Conservation (phyloP, 2,888 invertebrate species). For the Ferdinandea cuprea region DNA sequence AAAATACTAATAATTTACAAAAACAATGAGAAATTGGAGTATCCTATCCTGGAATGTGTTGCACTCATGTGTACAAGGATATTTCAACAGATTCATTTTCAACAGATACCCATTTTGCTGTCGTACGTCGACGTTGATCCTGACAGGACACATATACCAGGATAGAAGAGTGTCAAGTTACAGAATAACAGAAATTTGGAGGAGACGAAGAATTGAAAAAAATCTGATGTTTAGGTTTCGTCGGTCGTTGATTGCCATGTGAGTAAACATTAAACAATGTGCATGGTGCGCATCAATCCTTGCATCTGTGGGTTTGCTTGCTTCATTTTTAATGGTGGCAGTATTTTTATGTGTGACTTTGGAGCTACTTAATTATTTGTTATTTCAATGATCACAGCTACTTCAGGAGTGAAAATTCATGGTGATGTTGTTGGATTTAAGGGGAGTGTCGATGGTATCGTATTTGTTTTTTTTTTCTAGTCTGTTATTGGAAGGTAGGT, state of each 20-base stretch:
- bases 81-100: conserved; percentile 73
- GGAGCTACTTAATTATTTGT: conserved; percentile 71
- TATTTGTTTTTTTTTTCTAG: conserved; percentile 52
- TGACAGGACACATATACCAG: conserved; percentile 50
- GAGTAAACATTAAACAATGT: conserved; percentile 65
- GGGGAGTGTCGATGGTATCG: conserved; percentile 4
- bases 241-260: conserved; percentile 72
- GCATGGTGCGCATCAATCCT: conserved; percentile 29
- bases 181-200: conserved; percentile 43
- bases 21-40: conserved; percentile 60
- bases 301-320: not conserved
- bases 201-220: conserved; percentile 53
- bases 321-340: conserved; percentile 54
- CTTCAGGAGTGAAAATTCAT: conserved; percentile 62
- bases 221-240: conserved; percentile 65
- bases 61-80: conserved; percentile 69
- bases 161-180: conserved; percentile 60
- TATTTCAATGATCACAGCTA: conserved; percentile 67
- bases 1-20: conserved; percentile 14
- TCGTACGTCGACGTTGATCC: conserved; percentile 53
- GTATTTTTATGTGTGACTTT: conserved; percentile 15
- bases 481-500: conserved; percentile 6
- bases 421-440: not conserved
- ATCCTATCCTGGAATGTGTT: conserved; percentile 43
- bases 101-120: conserved; percentile 61